A percentile compares a stretch with the other conserved stretches of the same genome.
Evolutionary conservation across 2,888 invertebrate genomes (phyloP).

Genomic region (Pandemis corylana): DNA sequence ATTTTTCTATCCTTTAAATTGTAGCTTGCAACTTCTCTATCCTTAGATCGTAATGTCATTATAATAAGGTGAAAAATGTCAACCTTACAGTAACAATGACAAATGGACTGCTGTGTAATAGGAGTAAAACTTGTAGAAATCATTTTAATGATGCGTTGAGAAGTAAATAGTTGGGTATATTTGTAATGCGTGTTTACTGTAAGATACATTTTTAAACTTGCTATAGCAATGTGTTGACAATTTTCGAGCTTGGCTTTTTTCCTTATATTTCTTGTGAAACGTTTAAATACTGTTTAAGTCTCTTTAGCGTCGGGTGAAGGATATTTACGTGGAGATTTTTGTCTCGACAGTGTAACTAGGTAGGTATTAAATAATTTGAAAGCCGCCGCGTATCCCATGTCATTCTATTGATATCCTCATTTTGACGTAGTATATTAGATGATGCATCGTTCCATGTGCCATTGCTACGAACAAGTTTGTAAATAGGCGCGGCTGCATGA

Average conservation of each 20-base stretch:
- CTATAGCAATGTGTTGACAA: conserved; percentile 49
- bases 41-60: conserved; percentile 9
- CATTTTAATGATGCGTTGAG: conserved; percentile 23
- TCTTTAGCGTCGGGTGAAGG: conserved; percentile 43
- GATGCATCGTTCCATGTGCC: conserved; percentile 62
- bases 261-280: conserved; percentile 49
- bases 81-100: conserved; percentile 29
- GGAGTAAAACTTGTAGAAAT: conserved; percentile 17
- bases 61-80: conserved; percentile 27
- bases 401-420: conserved; percentile 36
- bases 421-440: conserved; percentile 38
- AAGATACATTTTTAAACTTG: conserved; percentile 53
- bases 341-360: conserved; percentile 45
- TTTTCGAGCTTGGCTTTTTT: conserved; percentile 67
- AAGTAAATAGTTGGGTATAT: conserved; percentile 24
- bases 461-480: conserved; percentile 72
- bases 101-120: conserved; percentile 29
- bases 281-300: conserved; percentile 45
- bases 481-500: conserved; percentile 54
- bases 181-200: conserved; percentile 41
- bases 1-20: conserved; percentile 38
- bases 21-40: conserved; percentile 30
- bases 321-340: conserved; percentile 49
- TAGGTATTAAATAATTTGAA: conserved; percentile 49
- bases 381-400: conserved; percentile 44